Evolutionary conservation across 2,113 vertebrate species (phyloP).

Genomic region (Tilapia sparmanii): DNA sequence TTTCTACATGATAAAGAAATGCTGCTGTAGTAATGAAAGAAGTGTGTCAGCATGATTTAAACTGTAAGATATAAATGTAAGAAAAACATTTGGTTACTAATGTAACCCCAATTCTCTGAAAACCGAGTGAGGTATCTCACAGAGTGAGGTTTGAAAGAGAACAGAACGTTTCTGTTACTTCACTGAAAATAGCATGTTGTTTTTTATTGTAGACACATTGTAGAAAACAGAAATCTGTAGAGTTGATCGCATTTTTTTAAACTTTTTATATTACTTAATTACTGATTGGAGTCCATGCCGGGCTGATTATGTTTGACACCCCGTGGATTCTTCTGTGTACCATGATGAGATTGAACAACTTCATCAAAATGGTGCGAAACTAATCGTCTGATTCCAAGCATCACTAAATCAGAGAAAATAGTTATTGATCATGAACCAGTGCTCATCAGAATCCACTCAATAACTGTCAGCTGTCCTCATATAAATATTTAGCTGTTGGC

Average conservation of each 20-base stretch:
- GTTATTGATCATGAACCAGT: background rate
- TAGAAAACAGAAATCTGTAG: background rate
- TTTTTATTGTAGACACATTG: background rate
- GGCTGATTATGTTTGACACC: background rate
- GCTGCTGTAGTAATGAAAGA: background rate
- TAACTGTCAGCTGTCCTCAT: background rate
- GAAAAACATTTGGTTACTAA: accelerated
- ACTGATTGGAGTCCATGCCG: background rate
- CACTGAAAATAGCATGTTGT: background rate
- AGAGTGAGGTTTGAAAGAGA: background rate
- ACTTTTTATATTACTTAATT: background rate
- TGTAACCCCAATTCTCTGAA: background rate
- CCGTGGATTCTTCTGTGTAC: background rate
- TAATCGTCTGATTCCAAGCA: background rate
- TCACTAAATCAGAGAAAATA: background rate
- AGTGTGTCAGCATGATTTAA: background rate
- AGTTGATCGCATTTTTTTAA: accelerated
- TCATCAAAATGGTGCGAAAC: background rate
- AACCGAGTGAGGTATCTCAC: background rate
- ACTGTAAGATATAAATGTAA: background rate
- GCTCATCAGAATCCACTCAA: background rate
- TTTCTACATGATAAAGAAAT: background rate
- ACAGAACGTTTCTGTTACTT: background rate
- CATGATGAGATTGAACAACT: background rate
- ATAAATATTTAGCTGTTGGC: background rate